phyloP scores from a whole-genome alignment of 1,140 invertebrate genomes.

The Meteorus sp. region DNA sequence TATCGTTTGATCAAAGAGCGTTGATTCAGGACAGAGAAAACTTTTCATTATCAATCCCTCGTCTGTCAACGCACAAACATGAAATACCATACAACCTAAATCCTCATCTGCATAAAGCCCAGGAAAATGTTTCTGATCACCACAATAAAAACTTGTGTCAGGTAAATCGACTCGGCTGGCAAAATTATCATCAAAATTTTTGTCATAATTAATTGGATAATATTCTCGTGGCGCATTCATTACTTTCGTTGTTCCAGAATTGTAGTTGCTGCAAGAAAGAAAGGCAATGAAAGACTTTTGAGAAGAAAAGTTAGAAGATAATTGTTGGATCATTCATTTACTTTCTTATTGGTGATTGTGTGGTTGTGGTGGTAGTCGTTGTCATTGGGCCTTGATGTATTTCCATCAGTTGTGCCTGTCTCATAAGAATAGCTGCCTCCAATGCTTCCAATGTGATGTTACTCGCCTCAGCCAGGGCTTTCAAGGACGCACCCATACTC shows the following conservation, averaged over 20 bases:
- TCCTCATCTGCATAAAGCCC: slow-evolving; percentile 87
- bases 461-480: slow-evolving; percentile 64
- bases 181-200: slow-evolving; percentile 86
- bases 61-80: slow-evolving; percentile 86
- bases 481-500: slow-evolving; percentile 60
- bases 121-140: slow-evolving; percentile 86
- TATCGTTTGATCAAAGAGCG: slow-evolving; percentile 85
- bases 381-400: slow-evolving; percentile 59
- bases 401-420: slow-evolving; percentile 69
- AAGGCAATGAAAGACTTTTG: slow-evolving; percentile 2
- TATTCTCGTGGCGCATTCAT: slow-evolving; percentile 89
- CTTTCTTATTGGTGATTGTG: slow-evolving; percentile 42
- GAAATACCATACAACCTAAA: slow-evolving; percentile 92
- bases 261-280: slow-evolving; percentile 40
- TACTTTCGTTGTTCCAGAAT: slow-evolving; percentile 66
- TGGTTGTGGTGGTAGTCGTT: slow-evolving; percentile 51
- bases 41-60: slow-evolving; percentile 87
- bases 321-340: slow-evolving; percentile 21
- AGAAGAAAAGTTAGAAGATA: neutral
- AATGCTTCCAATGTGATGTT: slow-evolving; percentile 75
- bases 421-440: slow-evolving; percentile 69
- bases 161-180: slow-evolving; percentile 80
- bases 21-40: slow-evolving; percentile 85
- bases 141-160: slow-evolving; percentile 85
- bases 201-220: slow-evolving; percentile 83